phyloP scores from a whole-genome alignment of 1,140 invertebrate genomes.

The Lordiphosa collinella region DNA sequence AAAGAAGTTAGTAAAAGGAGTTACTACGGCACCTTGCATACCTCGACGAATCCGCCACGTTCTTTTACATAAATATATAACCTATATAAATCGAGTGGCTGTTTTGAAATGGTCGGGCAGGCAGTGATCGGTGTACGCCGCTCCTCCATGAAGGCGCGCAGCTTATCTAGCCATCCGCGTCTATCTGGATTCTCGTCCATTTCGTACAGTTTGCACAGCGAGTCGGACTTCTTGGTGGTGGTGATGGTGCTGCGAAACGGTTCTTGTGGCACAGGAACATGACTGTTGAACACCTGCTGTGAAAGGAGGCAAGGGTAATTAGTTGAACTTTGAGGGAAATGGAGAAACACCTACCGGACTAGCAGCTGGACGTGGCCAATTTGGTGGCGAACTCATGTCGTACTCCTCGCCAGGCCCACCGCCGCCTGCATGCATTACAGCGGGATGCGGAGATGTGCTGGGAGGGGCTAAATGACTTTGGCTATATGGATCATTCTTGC shows the following conservation, averaged over 20 bases:
- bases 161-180: slow-evolving; percentile 93
- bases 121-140: slow-evolving; percentile 94
- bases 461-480: slow-evolving; percentile 88
- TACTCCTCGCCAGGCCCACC: slow-evolving; percentile 92
- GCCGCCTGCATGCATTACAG: slow-evolving; percentile 79
- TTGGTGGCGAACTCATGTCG: slow-evolving; percentile 91
- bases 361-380: slow-evolving; percentile 92
- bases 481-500: slow-evolving; percentile 83
- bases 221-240: slow-evolving; percentile 89
- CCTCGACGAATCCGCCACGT: slow-evolving; percentile 97
- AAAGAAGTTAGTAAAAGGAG: slow-evolving; percentile 80
- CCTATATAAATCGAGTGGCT: slow-evolving; percentile 97
- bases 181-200: slow-evolving; percentile 97
- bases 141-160: slow-evolving; percentile 96
- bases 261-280: slow-evolving; percentile 88
- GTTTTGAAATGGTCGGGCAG: slow-evolving; percentile 98
- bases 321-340: background rate
- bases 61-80: slow-evolving; percentile 97
- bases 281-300: slow-evolving; percentile 93
- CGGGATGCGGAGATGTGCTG: slow-evolving; percentile 87
- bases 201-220: slow-evolving; percentile 95
- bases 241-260: slow-evolving; percentile 86
- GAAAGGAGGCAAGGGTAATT: slow-evolving; percentile 67
- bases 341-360: slow-evolving; percentile 86
- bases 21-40: slow-evolving; percentile 88